A percentile compares a stretch with the other conserved stretches of the same genome.
phyloP scores from a whole-genome alignment of 2,113 vertebrate species.

The Terrapene triunguis region DNA sequence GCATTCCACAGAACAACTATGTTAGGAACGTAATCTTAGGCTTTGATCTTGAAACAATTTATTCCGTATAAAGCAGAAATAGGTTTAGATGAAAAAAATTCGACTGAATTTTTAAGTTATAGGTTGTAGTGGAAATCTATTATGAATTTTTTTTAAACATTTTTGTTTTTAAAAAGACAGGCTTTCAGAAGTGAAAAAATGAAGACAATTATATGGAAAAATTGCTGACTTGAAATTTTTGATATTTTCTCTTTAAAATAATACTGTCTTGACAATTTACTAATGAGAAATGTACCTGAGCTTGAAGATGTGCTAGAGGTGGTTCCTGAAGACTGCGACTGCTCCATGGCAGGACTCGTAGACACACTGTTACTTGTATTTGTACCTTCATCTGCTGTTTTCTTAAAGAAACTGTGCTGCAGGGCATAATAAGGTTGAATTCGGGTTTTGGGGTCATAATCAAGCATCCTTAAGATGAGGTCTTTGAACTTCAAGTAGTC shows the following conservation, averaged over 20 bases:
- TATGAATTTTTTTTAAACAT: not conserved
- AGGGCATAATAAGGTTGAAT: constrained; percentile 99
- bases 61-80: not conserved
- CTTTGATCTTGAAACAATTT: not conserved
- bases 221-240: not conserved
- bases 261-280: not conserved
- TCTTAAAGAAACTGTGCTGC: constrained; percentile 99
- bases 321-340: constrained; percentile 99
- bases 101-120: not conserved
- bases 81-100: not conserved
- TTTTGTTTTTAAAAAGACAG: not conserved
- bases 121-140: not conserved
- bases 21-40: not conserved
- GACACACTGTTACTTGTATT: constrained; percentile 99
- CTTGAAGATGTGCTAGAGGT: constrained; percentile 98
- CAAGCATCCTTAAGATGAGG: constrained; percentile 99
- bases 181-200: not conserved
- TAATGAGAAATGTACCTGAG: constrained; percentile 85
- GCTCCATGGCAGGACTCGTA: constrained; percentile 97
- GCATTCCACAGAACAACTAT: not conserved
- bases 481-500: constrained; percentile 99
- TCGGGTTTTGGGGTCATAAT: constrained; percentile 98
- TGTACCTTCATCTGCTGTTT: constrained; percentile 98
- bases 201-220: not conserved
- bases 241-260: not conserved